Conservation (phyloP, 1,140 invertebrate species). For the Drosophila sp. region DNA sequence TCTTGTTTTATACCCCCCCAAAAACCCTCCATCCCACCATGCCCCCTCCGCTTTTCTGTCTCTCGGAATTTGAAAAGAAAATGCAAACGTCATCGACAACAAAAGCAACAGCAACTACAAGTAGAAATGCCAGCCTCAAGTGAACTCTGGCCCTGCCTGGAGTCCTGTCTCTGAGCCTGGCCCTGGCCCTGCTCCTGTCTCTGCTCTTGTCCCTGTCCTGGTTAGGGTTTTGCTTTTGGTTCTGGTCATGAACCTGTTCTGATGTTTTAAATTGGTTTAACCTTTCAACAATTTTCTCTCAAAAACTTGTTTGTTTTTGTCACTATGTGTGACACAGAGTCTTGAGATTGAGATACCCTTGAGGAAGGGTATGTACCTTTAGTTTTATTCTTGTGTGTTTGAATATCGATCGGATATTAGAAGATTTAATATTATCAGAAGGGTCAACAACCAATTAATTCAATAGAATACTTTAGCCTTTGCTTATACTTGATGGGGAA, state of each 20-base stretch:
- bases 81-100: slow-evolving; percentile 73
- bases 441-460: too few species aligned
- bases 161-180: neutral
- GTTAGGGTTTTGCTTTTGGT: slow-evolving; percentile 10
- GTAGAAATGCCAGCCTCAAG: slow-evolving; percentile 23
- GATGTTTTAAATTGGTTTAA: slow-evolving; percentile 62
- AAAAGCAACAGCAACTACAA: slow-evolving; percentile 34
- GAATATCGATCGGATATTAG: too few species aligned
- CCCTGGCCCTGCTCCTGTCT: too few species aligned
- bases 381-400: neutral
- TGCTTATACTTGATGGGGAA: too few species aligned
- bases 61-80: slow-evolving; percentile 49
- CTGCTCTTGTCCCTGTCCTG: neutral
- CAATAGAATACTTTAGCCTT: too few species aligned
- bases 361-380: neutral
- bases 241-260: slow-evolving; percentile 26
- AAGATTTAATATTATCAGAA: too few species aligned
- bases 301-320: slow-evolving; percentile 14
- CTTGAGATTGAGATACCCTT: slow-evolving; percentile 24
- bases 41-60: neutral
- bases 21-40: neutral
- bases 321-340: neutral
- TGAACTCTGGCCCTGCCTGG: slow-evolving; percentile 38
- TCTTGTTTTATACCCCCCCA: neutral
- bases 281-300: slow-evolving; percentile 48